Evolutionary conservation across 53 echinoderm and acorn worm genomes (phyloP).

Genomic region (Astropecten irregularis): DNA sequence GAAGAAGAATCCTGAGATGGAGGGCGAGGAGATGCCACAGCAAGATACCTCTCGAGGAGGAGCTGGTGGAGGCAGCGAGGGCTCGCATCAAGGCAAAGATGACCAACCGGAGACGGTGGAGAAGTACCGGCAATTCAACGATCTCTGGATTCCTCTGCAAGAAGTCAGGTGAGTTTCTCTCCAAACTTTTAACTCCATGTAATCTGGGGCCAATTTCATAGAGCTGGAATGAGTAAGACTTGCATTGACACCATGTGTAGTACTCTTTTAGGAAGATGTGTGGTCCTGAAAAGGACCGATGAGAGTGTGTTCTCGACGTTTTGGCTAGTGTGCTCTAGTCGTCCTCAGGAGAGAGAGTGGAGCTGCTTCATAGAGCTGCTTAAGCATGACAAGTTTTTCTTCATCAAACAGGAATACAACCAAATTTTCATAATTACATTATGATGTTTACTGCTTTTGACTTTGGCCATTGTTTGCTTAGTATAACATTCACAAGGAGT

Average conservation of each 20-base stretch:
- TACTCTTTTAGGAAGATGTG: too few species aligned
- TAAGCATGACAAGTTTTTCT: background rate
- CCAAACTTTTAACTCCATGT: background rate
- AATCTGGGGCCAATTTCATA: too few species aligned
- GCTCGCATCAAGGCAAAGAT: background rate
- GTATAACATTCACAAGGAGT: too few species aligned
- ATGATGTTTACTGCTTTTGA: background rate
- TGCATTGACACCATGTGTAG: too few species aligned
- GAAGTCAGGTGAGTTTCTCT: constrained; percentile 18
- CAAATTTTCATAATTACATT: background rate
- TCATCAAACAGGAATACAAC: background rate
- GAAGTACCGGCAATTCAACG: constrained; percentile 64
- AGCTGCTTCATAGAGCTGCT: background rate
- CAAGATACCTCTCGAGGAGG: background rate
- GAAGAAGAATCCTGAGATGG: constrained; percentile 34
- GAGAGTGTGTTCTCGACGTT: too few species aligned
- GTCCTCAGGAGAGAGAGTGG: too few species aligned
- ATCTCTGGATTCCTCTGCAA: constrained; percentile 70
- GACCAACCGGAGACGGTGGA: constrained; percentile 18
- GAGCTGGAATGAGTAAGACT: too few species aligned
- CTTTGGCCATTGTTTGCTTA: too few species aligned
- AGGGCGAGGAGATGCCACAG: background rate
- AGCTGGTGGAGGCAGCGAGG: background rate
- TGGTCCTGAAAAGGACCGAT: too few species aligned
- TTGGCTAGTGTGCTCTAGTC: too few species aligned